phyloP scores from a whole-genome alignment of 2,113 vertebrate genomes.

The Coryphaenoides rupestris region DNA sequence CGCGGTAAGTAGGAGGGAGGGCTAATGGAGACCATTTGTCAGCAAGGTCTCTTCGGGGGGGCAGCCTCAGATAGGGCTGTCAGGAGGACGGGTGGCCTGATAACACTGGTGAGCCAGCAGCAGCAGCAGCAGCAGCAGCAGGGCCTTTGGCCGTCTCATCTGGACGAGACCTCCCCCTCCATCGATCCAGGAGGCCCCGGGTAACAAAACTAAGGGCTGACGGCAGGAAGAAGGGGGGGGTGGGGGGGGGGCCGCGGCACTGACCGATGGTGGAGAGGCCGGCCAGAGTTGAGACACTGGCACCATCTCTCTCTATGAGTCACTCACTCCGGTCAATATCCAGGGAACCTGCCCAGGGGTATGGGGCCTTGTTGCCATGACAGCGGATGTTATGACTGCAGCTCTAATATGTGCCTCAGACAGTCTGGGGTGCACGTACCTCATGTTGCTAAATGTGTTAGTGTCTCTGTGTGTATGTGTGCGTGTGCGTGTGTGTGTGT shows the following conservation, averaged over 20 bases:
- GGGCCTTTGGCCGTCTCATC: conserved; percentile 42
- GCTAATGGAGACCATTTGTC: conserved; percentile 48
- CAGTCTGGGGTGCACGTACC: no score
- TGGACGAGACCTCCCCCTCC: conserved; percentile 37
- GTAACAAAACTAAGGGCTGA: neutral
- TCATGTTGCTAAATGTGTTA: no score
- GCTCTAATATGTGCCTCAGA: no score
- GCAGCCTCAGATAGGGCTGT: conserved; percentile 41
- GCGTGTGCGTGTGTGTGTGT: no score
- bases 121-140: conserved; percentile 50
- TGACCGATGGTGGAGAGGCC: neutral
- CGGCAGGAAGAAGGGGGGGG: neutral
- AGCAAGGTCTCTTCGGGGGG: conserved; percentile 40
- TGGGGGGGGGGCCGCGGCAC: no score
- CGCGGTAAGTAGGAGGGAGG: conserved; percentile 23
- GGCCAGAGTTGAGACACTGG: neutral
- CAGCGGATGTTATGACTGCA: no score
- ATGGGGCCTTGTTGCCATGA: conserved; percentile 32
- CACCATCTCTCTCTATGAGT: conserved; percentile 33
- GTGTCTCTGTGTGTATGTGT: no score
- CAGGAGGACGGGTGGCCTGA: conserved; percentile 63
- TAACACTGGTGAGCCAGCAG: no score
- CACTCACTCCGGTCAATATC: conserved; percentile 42
- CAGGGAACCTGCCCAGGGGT: conserved; percentile 28
- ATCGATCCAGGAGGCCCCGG: conserved; percentile 47